A percentile compares a stretch with the other conserved stretches of the same genome.
These are phyloP conservation scores for Alsophila aescularia DNA, from an alignment of 2,888 invertebrate species.

Conservation along the genomic window DNA sequence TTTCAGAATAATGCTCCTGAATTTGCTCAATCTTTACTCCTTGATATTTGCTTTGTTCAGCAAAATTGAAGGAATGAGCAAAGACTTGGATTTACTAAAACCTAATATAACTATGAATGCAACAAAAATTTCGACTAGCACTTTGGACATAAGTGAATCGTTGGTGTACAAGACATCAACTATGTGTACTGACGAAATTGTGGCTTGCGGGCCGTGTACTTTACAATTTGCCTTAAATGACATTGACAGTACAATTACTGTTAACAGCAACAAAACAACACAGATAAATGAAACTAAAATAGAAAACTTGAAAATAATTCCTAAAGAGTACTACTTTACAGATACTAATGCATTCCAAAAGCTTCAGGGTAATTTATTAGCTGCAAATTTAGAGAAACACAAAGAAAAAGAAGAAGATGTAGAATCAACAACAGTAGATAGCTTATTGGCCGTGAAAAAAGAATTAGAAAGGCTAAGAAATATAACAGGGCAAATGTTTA, in stretches of 20 bases:
- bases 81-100: conserved; percentile 82
- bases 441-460: conserved; percentile 38
- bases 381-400: conserved; percentile 27
- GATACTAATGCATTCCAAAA: conserved; percentile 7
- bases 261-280: conserved; percentile 5
- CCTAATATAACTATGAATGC: conserved; percentile 66
- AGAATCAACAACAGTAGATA: conserved; percentile 44
- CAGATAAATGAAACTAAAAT: background rate
- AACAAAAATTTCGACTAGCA: conserved; percentile 46
- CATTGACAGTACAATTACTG: conserved; percentile 24
- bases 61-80: conserved; percentile 92
- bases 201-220: conserved; percentile 63
- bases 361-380: conserved; percentile 15
- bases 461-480: conserved; percentile 47
- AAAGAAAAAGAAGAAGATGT: conserved; percentile 25
- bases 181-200: conserved; percentile 57
- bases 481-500: background rate
- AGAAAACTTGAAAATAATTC: conserved; percentile 10
- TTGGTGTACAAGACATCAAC: conserved; percentile 45
- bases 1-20: conserved; percentile 96
- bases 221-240: conserved; percentile 40
- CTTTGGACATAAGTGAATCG: conserved; percentile 50
- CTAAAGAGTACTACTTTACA: conserved; percentile 8
- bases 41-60: conserved; percentile 96
- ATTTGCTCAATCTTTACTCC: conserved; percentile 97